Percentiles rank a stretch among this genome's conserved stretches.
phyloP scores from a whole-genome alignment of 2,113 vertebrate genomes.

The Ginglymostoma cirratum region DNA sequence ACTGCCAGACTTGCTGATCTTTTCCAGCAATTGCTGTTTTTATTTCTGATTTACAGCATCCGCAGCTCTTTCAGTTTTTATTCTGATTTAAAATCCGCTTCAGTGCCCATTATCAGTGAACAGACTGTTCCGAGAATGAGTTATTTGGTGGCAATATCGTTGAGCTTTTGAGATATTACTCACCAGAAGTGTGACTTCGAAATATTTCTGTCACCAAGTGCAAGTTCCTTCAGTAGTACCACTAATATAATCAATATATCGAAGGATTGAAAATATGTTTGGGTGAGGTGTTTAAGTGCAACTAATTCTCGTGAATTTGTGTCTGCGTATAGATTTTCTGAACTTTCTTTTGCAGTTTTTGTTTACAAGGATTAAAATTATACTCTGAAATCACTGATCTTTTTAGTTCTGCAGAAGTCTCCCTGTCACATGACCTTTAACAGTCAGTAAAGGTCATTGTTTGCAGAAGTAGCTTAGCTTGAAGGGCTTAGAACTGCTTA shows the following conservation, averaged over 20 bases:
- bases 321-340: neutral
- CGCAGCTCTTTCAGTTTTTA: too few species aligned
- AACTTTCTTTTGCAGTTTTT: neutral
- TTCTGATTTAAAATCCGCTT: neutral
- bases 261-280: neutral
- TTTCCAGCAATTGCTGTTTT: too few species aligned
- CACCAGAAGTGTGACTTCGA: neutral
- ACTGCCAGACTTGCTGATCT: too few species aligned
- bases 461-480: neutral
- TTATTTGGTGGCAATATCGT: neutral
- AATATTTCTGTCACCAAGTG: neutral
- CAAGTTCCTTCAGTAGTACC: neutral
- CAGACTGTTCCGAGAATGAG: neutral
- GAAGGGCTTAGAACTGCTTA: constrained; percentile 22
- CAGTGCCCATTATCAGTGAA: neutral
- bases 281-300: neutral
- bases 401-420: neutral
- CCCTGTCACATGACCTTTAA: constrained; percentile 3
- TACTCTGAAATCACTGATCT: constrained; percentile 22
- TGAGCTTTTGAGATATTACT: neutral
- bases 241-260: neutral
- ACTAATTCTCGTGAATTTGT: neutral
- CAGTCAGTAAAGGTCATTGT: constrained; percentile 26
- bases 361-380: constrained; percentile 21
- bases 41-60: too few species aligned